Conservation (phyloP, 1,140 invertebrate genomes). For the Drosophila repleta region DNA sequence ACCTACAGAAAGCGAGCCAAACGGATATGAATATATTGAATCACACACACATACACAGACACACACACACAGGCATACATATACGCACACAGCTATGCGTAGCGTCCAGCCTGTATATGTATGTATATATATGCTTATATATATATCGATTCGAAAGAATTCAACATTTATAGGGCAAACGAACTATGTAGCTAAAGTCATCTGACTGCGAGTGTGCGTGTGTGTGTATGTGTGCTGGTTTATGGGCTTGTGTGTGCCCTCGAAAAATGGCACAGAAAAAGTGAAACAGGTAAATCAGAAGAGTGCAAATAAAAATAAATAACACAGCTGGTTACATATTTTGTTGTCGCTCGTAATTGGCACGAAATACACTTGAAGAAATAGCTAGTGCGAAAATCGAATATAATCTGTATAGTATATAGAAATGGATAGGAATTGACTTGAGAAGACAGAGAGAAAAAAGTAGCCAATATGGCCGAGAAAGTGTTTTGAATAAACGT, state of each 20-base stretch:
- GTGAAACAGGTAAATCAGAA: constrained; percentile 63
- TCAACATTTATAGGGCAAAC: constrained; percentile 75
- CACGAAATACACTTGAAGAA: constrained; percentile 52
- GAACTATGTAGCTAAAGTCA: constrained; percentile 50
- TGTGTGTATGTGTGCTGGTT: constrained; percentile 20
- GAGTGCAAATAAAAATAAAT: constrained; percentile 79
- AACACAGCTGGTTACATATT: constrained; percentile 69
- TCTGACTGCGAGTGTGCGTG: constrained; percentile 5
- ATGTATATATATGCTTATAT: constrained; percentile 17
- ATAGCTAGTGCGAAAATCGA: background rate
- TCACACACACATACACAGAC: constrained; percentile 27
- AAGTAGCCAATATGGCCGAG: no score
- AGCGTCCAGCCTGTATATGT: constrained; percentile 24
- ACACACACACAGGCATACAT: constrained; percentile 36
- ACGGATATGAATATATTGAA: constrained; percentile 28
- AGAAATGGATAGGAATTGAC: background rate
- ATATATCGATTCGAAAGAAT: constrained; percentile 71
- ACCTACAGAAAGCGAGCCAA: constrained; percentile 48
- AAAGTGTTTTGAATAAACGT: no score
- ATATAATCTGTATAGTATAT: no score
- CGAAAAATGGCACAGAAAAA: constrained; percentile 47
- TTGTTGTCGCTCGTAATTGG: constrained; percentile 63
- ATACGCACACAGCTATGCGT: constrained; percentile 50
- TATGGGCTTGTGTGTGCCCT: constrained; percentile 44
- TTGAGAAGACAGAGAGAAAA: no score